Base-by-base conservation (phyloP, 2,113 vertebrate genomes). In the Chinchilla lanigera region DNA sequence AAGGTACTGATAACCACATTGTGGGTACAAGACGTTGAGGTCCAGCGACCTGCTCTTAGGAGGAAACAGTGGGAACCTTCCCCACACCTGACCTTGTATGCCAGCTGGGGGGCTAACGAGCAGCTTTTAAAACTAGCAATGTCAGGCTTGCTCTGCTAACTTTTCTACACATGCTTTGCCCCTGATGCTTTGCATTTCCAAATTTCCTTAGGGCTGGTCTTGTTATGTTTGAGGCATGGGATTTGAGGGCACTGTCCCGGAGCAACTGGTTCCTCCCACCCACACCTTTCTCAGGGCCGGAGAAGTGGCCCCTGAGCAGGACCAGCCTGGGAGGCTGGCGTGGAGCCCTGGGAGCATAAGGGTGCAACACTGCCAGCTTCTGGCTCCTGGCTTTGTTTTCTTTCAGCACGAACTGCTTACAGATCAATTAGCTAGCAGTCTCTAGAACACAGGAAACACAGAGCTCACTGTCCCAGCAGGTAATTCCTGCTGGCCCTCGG, bases 231-330 rank as follows among this genome's bases (percentile, higher is more conserved):
- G 63, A 86, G 54, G 24, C 41, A 24, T 47, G 69, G 13, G n/a
- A 69, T 84, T 58, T 69, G 56, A 90, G 84, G 69, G 58, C 38
- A 69, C 75, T 26, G 7, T 38, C n/a, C 52, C 10, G 0, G 3
- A 38, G 44, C 30, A 30, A 26, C 67, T 58, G 38, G 11, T 83
- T 87, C n/a, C 2, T 22, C 52, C 52, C 73, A 61, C 95, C 95
- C 85, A 96, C 81, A n/a, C 90, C 78, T 97, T 97, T 98, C 96
- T 95, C 96, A 97, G 95, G 58, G 24, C n/a, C 19, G 4, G 58
- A 30, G 83, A 90, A 26, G 61, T 63, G 86, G 52, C 73, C 58
- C 44, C 52, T 12, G 41, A 5, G 24, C 41, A 24, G 8, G 52
- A 20, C 35, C n/a, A 38, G 77, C 20, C 8, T 0, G 50, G 7